A percentile compares a stretch with the other conserved stretches of the same genome.
These are phyloP conservation scores for Pantherophis guttatus DNA, from an alignment of 2,113 vertebrate genomes.

Conservation along the genomic window DNA sequence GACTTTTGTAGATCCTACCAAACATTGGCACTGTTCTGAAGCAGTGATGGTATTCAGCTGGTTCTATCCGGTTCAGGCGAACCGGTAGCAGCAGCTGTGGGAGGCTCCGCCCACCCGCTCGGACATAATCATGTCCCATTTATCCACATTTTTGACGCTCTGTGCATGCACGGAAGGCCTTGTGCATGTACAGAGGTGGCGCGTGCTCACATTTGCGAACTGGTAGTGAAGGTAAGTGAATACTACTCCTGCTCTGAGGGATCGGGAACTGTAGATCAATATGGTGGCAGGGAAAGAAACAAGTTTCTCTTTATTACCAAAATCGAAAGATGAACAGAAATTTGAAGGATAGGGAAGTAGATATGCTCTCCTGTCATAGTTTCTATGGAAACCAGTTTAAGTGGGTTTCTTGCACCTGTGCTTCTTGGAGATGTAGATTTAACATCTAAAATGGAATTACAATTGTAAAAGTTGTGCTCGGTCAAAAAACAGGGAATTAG, in stretches of 20 bases:
- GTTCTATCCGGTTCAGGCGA: no score
- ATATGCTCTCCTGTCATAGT: not conserved
- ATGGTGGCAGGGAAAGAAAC: not conserved
- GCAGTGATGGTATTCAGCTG: no score
- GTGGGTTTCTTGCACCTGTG: not conserved
- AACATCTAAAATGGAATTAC: conserved; percentile 2
- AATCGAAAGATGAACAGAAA: not conserved
- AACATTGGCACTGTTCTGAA: not conserved
- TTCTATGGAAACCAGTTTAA: conserved; percentile 45
- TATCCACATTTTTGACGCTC: no score
- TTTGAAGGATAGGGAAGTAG: not conserved
- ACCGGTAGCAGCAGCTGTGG: no score
- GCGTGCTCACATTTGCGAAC: no score
- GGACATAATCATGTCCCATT: no score
- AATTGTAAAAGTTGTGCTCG: conserved; percentile 2
- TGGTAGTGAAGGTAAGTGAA: no score
- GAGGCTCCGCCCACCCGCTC: no score
- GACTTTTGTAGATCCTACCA: not conserved
- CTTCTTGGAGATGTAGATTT: conserved; percentile 34
- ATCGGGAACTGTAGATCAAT: not conserved
- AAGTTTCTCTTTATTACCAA: conserved; percentile 6
- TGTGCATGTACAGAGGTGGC: no score
- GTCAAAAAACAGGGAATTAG: conserved; percentile 22
- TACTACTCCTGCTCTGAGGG: fast-evolving
- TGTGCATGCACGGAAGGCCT: no score